Evolutionary conservation across 2,888 invertebrate genomes (phyloP).

Genomic region (Drosophila fulvimacula): DNA sequence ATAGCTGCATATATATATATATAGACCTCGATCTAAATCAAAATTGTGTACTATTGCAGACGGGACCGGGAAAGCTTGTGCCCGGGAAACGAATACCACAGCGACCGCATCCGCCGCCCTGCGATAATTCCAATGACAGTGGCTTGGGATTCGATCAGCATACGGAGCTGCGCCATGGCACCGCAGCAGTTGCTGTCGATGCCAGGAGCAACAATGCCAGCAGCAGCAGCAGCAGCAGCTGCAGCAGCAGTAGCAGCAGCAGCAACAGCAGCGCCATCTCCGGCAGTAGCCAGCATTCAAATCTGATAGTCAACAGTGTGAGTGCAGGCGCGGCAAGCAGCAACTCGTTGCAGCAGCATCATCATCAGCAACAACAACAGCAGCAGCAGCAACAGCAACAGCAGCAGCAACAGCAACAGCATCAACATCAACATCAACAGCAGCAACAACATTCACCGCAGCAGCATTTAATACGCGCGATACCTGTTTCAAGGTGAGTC

Average conservation of each 20-base stretch:
- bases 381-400: constrained; percentile 57
- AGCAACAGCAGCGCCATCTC: constrained; percentile 40
- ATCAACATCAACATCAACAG: constrained; percentile 65
- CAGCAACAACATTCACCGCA: constrained; percentile 76
- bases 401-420: constrained; percentile 53
- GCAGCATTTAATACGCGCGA: constrained; percentile 83
- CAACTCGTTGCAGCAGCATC: constrained; percentile 67
- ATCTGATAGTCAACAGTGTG: constrained; percentile 55
- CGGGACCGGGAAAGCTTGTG: constrained; percentile 83
- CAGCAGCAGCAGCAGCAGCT: constrained; percentile 35
- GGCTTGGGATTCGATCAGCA: constrained; percentile 93
- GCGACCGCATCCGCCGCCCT: constrained; percentile 86
- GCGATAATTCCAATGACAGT: constrained; percentile 96
- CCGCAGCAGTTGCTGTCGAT: constrained; percentile 29
- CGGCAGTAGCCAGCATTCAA: constrained; percentile 44
- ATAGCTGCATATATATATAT: not conserved
- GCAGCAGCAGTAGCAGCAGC: constrained; percentile 28
- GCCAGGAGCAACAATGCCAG: constrained; percentile 36
- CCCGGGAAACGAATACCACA: constrained; percentile 84
- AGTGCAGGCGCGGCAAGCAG: constrained; percentile 58
- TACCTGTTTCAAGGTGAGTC: constrained; percentile 83
- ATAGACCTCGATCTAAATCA: not conserved
- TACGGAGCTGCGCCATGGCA: constrained; percentile 85
- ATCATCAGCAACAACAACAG: constrained; percentile 53
- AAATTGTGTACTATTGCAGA: constrained; percentile 50